Conservation (phyloP, 2,888 invertebrate genomes). For the Tipula lateralis region DNA sequence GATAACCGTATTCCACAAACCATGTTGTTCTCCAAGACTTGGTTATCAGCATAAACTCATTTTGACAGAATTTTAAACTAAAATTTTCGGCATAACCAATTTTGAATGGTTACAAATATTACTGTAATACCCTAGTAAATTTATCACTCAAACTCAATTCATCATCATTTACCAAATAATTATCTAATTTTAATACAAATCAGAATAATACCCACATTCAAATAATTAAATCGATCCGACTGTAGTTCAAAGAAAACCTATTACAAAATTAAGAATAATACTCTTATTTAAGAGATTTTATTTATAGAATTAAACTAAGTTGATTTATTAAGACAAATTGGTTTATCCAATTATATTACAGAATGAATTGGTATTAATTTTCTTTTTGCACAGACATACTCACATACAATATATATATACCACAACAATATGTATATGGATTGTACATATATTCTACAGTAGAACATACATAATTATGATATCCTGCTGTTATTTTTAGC, state of each 20-base stretch:
- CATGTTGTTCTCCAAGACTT: too few species aligned
- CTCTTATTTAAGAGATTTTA: neutral
- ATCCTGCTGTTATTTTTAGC: neutral
- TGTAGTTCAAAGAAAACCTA: neutral
- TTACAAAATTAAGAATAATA: neutral
- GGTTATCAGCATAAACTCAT: too few species aligned
- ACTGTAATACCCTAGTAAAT: too few species aligned
- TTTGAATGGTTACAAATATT: too few species aligned
- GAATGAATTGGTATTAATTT: constrained; percentile 14
- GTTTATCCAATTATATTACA: neutral
- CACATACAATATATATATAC: neutral
- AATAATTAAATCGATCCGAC: neutral
- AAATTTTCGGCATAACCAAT: too few species aligned
- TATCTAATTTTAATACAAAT: neutral
- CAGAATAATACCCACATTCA: neutral
- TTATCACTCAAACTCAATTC: too few species aligned
- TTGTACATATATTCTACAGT: neutral
- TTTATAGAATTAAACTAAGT: neutral
- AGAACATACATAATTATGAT: neutral
- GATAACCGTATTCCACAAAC: too few species aligned
- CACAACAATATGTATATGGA: neutral
- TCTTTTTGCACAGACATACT: neutral
- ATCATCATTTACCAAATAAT: neutral
- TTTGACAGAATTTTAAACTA: too few species aligned
- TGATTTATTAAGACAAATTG: constrained; percentile 19